A percentile compares a stretch with the other conserved stretches of the same genome.
phyloP scores from a whole-genome alignment of 2,113 vertebrate species.

The Grallaria varia region DNA sequence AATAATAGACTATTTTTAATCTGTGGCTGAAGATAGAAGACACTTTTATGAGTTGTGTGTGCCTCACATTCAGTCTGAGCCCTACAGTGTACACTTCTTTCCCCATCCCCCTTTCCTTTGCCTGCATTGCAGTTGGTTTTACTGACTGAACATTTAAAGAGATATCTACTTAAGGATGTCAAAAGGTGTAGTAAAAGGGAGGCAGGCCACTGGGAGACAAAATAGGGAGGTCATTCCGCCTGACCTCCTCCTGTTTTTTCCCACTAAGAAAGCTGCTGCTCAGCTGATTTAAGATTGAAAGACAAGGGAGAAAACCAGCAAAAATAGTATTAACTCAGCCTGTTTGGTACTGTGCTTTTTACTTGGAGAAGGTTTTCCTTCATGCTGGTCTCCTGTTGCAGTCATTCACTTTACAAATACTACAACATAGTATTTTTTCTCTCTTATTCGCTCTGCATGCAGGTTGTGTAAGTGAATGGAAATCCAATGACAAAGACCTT shows the following conservation, averaged over 20 bases:
- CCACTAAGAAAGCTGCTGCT: constrained; percentile 74
- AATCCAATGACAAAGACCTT: neutral
- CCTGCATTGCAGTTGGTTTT: constrained; percentile 69
- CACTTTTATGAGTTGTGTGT: fast-evolving
- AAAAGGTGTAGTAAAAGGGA: constrained; percentile 80
- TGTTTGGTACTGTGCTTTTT: neutral
- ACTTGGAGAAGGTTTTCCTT: neutral
- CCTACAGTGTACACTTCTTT: neutral
- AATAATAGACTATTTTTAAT: neutral
- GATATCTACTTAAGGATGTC: constrained; percentile 84
- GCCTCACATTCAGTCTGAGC: neutral
- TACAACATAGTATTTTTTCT: neutral
- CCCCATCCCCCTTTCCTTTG: neutral
- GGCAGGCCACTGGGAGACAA: constrained; percentile 41
- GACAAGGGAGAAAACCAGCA: constrained; percentile 51
- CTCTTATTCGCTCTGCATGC: neutral
- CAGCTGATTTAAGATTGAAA: constrained; percentile 76
- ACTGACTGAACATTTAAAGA: constrained; percentile 78
- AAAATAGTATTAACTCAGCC: neutral
- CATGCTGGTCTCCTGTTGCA: neutral
- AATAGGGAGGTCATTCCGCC: constrained; percentile 75
- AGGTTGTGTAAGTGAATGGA: neutral
- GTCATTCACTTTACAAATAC: constrained; percentile 2
- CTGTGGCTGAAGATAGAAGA: neutral
- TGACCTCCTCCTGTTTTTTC: constrained; percentile 80